phyloP scores from a whole-genome alignment of 2,797 vertebrate genomes.

The Gymnothorax javanicus region DNA sequence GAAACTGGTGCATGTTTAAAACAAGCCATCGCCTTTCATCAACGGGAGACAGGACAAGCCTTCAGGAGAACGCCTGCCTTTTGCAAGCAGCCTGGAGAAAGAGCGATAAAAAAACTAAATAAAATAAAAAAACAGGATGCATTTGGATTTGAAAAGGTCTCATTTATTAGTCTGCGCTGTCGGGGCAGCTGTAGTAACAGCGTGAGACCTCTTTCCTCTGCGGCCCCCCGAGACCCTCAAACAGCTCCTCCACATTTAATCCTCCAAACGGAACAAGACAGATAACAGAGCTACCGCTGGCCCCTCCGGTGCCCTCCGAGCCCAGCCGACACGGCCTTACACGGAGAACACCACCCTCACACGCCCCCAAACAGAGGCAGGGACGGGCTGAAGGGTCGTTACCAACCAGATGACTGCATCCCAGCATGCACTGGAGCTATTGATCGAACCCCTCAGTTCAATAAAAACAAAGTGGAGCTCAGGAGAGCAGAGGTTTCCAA shows the following conservation, averaged over 20 bases:
- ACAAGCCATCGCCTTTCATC: not conserved
- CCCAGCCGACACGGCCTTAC: not conserved
- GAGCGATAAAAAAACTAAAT: not conserved
- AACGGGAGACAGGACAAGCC: not conserved
- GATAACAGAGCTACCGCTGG: not conserved
- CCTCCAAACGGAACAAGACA: constrained; percentile 11
- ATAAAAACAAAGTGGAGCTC: not conserved
- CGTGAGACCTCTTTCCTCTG: not conserved
- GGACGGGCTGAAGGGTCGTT: not conserved
- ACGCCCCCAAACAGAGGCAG: not conserved
- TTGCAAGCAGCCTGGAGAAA: not conserved
- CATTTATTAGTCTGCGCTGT: constrained; percentile 19
- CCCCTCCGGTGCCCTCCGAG: not conserved
- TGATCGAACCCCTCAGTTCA: not conserved
- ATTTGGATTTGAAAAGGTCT: constrained; percentile 20
- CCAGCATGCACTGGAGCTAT: not conserved
- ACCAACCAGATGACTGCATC: not conserved
- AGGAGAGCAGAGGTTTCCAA: not conserved
- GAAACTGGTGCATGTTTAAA: not conserved
- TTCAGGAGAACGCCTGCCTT: not conserved
- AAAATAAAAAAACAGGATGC: not conserved
- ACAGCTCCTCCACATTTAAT: constrained; percentile 19
- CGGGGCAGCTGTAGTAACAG: not conserved
- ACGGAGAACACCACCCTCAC: not conserved
- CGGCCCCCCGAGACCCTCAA: not conserved